A percentile compares a stretch with the other conserved stretches of the same genome.
These are phyloP conservation scores for Danaus melanippus DNA, from an alignment of 1,140 invertebrate genomes.

Conservation along the genomic window DNA sequence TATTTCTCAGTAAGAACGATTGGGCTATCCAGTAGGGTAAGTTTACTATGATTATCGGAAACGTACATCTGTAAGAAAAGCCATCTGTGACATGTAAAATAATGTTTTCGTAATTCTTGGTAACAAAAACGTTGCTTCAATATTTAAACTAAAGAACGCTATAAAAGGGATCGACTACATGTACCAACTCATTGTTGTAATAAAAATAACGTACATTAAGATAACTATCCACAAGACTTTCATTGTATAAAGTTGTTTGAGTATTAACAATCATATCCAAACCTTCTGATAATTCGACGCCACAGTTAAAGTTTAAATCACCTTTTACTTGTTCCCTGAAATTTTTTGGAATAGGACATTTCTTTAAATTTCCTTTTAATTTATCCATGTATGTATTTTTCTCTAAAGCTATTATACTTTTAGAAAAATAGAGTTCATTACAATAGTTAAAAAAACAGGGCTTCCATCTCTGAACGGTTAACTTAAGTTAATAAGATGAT, in stretches of 20 bases:
- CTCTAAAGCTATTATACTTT: no score
- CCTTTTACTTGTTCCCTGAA: constrained; percentile 24
- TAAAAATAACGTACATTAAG: not conserved
- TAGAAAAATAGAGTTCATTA: no score
- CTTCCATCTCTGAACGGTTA: no score
- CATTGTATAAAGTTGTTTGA: constrained; percentile 13
- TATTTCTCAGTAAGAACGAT: constrained; percentile 30
- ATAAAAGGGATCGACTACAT: constrained; percentile 3
- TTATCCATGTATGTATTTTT: no score
- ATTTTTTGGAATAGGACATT: not conserved
- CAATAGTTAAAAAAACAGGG: no score
- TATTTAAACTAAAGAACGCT: no score
- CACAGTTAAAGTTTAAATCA: constrained; percentile 30
- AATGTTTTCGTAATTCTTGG: no score
- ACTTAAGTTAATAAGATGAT: no score
- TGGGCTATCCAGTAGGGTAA: constrained; percentile 38
- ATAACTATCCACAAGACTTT: constrained; percentile 19
- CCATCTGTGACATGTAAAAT: no score
- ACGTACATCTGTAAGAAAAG: constrained; percentile 38
- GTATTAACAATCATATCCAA: constrained; percentile 36
- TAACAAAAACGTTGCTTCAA: no score
- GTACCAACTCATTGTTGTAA: no score
- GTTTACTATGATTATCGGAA: constrained; percentile 30
- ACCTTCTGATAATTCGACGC: constrained; percentile 29
- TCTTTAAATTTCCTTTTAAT: no score